Evolutionary conservation across 2,888 invertebrate genomes (phyloP), one percentile per base, ranked within the genome.

Genomic region (Ochropacha duplaris): DNA sequence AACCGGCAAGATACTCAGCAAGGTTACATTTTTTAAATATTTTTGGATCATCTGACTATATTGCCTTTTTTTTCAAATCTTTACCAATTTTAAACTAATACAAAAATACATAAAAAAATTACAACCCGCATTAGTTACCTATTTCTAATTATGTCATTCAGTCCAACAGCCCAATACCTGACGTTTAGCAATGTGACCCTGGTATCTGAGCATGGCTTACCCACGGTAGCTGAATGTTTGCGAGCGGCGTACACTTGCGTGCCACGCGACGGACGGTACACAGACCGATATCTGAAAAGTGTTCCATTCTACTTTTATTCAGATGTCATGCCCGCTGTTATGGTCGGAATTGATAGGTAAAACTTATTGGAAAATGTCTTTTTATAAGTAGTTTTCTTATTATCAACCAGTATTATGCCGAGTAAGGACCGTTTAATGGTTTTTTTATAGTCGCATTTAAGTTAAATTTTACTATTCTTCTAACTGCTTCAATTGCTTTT

Each of bases 161-260:
- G 94, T 1, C 87, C 88, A 14, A 76, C 86, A 2, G 83, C 88
- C 0, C 74, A 85, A 22, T 90, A 94, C 74, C 77, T 95, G 36
- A 93, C 93, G 0, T 96, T 96, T 80, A 94, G 94, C 57, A 96
- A 96, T 76, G 78, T 97, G 19, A 95, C 95, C 0, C 78, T 97
- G 51, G 92, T 97, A 2, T 95, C 96, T 0, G 94, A 94, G 2
- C 93, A 95, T 71, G 96, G 96, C 0, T 72, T 95, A 50, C 94
- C 94, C 0, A 83, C 83, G 0, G 83, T 86, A 0, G 56, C 70
- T 0, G 94, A 93, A 31, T 90, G 91, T 56, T 71, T 86, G 11
- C 80, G 79, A 19, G 86, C 87, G 0, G 90, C 88, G 0, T 88
- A 92, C 26, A 83, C 83, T 0, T 93, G 95, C 74, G 84, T 94